phyloP scores from a whole-genome alignment of 1,140 invertebrate species.

The Ceratosolen fusciceps region DNA sequence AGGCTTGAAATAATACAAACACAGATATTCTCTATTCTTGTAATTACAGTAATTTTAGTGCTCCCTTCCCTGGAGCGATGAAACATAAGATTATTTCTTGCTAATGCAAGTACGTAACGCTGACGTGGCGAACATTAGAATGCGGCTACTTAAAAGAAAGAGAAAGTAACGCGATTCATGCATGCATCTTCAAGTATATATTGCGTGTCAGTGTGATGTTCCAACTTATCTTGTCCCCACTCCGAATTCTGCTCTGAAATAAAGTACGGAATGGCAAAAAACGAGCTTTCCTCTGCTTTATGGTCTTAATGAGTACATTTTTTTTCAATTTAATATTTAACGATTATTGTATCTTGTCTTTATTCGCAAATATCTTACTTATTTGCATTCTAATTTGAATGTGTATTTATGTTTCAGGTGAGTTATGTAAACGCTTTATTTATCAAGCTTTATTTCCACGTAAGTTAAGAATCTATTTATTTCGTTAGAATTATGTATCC shows the following conservation, averaged over 20 bases:
- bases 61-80: not conserved
- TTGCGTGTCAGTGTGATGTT: conserved; percentile 52
- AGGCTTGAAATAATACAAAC: not conserved
- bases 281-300: not conserved
- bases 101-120: conserved; percentile 18
- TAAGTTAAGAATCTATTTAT: not conserved
- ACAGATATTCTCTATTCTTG: not conserved
- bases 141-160: conserved; percentile 56
- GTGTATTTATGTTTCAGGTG: conserved; percentile 21
- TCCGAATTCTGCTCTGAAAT: not conserved
- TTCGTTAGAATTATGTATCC: no score
- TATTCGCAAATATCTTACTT: not conserved
- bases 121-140: not conserved
- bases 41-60: not conserved
- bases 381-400: not conserved
- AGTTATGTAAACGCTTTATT: conserved; percentile 7
- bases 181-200: conserved; percentile 17
- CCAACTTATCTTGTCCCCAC: conserved; percentile 6
- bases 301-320: no score
- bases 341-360: no score
- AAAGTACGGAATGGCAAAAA: not conserved
- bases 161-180: conserved; percentile 60
- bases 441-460: conserved; percentile 6
- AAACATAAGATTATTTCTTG: conserved; percentile 33
- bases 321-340: no score